These are phyloP conservation scores for Dasyprocta punctata DNA, from an alignment of 2,113 vertebrate species.

Conservation along the genomic window DNA sequence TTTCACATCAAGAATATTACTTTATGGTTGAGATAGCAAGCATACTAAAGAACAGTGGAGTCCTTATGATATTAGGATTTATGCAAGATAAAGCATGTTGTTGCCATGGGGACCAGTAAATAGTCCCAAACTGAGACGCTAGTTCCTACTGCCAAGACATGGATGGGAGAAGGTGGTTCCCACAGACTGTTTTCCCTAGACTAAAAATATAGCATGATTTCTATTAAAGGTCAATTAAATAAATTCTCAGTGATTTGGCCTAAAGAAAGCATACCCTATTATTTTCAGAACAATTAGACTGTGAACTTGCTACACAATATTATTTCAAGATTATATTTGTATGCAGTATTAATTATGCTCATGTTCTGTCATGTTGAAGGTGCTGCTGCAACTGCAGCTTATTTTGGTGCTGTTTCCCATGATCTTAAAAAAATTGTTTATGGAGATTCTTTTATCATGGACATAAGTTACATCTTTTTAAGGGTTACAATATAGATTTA, in stretches of 20 bases:
- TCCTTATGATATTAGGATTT: constrained; percentile 53
- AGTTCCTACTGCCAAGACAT: constrained; percentile 65
- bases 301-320: not conserved
- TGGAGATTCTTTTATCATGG: not conserved
- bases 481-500: not conserved
- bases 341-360: constrained; percentile 31
- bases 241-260: constrained; percentile 26
- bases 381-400: not conserved
- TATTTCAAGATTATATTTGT: constrained; percentile 51
- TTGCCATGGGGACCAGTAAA: constrained; percentile 75
- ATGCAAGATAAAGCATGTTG: constrained; percentile 60
- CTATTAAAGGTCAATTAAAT: constrained; percentile 71
- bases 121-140: constrained; percentile 56
- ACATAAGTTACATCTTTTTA: constrained; percentile 33
- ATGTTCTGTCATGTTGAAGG: not conserved
- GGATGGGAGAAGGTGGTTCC: constrained; percentile 71
- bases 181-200: constrained; percentile 75
- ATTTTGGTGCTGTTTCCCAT: not conserved
- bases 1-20: not conserved
- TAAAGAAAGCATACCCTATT: constrained; percentile 61
- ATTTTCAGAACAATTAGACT: constrained; percentile 69
- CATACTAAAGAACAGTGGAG: constrained; percentile 33
- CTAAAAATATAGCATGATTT: constrained; percentile 77
- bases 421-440: constrained; percentile 38
- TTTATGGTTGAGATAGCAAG: constrained; percentile 19